Conservation (phyloP, 2,113 vertebrate genomes). For the Hypomesus transpacificus region DNA sequence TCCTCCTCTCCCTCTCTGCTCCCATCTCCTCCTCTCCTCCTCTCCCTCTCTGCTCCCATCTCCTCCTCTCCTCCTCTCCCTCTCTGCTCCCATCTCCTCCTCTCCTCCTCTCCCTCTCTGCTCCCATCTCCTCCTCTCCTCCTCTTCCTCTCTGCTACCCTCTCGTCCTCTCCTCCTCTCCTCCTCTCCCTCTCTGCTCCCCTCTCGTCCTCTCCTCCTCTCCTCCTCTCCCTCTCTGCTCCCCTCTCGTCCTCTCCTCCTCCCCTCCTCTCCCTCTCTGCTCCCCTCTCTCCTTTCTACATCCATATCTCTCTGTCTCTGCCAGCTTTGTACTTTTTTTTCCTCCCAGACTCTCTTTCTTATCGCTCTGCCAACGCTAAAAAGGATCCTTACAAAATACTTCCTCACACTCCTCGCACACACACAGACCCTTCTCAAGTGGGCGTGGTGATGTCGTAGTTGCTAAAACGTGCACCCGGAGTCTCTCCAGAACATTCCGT, state of each 20-base stretch:
- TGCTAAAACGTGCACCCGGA: constrained; percentile 23
- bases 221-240: constrained; percentile 1
- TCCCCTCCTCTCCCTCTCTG: background rate
- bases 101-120: too few relatives aligned
- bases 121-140: too few relatives aligned
- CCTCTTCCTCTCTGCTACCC: constrained; percentile 18
- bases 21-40: background rate
- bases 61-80: background rate
- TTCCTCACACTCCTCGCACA: too few relatives aligned
- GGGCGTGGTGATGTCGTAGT: constrained; percentile 30
- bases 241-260: background rate
- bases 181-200: background rate
- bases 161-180: constrained; percentile 2
- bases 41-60: background rate
- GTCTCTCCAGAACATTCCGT: constrained; percentile 21
- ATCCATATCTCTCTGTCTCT: constrained; percentile 9
- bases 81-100: too few relatives aligned
- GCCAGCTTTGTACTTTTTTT: background rate
- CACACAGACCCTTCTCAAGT: background rate
- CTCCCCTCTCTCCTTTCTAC: background rate
- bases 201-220: background rate
- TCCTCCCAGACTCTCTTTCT: too few relatives aligned
- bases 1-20: too few relatives aligned
- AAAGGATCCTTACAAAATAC: too few relatives aligned
- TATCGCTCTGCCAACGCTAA: too few relatives aligned